Base-by-base conservation (phyloP, 2,888 invertebrate genomes). In the Dermolepida albohirtum region DNA sequence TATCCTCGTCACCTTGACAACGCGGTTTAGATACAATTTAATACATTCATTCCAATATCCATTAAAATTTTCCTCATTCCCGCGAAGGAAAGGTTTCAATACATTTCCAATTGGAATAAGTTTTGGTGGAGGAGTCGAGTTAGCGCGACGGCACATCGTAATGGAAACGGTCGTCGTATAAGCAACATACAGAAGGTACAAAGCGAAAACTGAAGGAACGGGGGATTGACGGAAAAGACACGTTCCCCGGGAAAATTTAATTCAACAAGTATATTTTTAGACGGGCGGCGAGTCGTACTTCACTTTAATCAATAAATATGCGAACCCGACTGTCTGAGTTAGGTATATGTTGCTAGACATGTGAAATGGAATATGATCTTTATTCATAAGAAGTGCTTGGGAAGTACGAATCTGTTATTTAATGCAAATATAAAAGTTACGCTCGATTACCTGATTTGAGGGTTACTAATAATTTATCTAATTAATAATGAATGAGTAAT, bases 211-310 rank as follows among this genome's bases (percentile, higher is more conserved):
- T 8, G 34, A 34, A 34, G 5, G 34, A 8, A 34, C 5, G 34
- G 6, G 34, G 34, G 34, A 34, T 11, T 29, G 39, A 12, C 17
- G 39, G 34, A 62, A 62, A 47, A 11, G 39, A 62, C 59, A 7
- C 47, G 34, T 10, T 34, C 16, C 17, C 47, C 47, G 34, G 59
- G 34, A 49, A n/a, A 49, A 62, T 16, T 47, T 62, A 44, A 62
- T 62, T 62, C 47, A 62, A 62, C 59, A 62, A 62, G 59, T 62
- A 62, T 62, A 62, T 62, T 62, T 62, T 62, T 62, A 62, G 47
- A 62, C 47, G 34, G 47, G 34, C 34, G 34, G 34, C 14, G 59
- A 47, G 34, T 27, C 34, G 44, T 47, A 16, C 34, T 43, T 43
- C 12, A 6, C 16, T 16, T 14, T 34, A 62, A 62, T 62, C 59